Conservation (phyloP, 1,140 invertebrate species). For the Bombus superbus region DNA sequence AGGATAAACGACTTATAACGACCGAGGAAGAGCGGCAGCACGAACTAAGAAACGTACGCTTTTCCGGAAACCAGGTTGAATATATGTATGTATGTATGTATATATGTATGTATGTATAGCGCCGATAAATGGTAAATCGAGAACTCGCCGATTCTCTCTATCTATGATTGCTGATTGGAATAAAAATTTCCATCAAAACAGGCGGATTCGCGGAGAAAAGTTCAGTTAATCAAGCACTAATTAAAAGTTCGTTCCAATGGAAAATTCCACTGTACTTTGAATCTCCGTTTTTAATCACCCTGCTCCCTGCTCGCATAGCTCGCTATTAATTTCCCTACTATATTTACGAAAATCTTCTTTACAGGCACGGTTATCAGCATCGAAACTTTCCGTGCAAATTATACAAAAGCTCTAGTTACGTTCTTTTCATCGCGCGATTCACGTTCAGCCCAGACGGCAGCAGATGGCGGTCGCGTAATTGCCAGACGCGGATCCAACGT, state of each 20-base stretch:
- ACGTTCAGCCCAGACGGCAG: accelerated
- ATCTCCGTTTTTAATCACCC: too few species aligned
- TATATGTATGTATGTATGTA: too few species aligned
- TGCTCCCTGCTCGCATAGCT: too few species aligned
- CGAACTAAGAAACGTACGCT: too few species aligned
- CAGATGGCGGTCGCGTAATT: neutral
- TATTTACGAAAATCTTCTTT: neutral
- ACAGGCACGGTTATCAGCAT: neutral
- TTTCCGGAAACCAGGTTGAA: too few species aligned
- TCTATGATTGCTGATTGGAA: neutral
- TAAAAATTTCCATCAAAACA: neutral
- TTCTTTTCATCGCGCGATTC: neutral
- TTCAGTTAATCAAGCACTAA: neutral
- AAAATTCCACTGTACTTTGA: neutral
- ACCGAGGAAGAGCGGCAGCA: too few species aligned
- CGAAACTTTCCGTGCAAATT: neutral
- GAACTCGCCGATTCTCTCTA: too few species aligned
- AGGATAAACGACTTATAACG: too few species aligned
- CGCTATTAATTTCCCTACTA: neutral
- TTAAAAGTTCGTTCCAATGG: neutral
- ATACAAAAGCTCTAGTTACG: neutral
- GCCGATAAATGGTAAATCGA: too few species aligned
- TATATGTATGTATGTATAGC: too few species aligned
- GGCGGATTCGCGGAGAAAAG: neutral
- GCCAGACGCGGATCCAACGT: neutral